Evolutionary conservation across 1,140 invertebrate genomes (phyloP).

Genomic region (Drosophila lini): DNA sequence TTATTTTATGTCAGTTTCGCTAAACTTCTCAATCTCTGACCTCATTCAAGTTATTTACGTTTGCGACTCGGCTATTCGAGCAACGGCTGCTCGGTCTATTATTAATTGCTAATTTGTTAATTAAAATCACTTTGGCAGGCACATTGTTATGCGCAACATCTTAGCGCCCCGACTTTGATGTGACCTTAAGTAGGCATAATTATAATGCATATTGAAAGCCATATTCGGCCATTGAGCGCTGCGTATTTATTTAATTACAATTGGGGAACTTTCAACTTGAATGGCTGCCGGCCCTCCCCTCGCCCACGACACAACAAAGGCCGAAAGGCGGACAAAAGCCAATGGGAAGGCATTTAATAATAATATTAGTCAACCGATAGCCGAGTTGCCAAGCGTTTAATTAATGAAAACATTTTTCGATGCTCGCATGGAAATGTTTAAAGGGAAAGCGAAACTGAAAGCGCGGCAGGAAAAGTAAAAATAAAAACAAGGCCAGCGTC

Average conservation of each 20-base stretch:
- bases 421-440: conserved; percentile 24
- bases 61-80: background rate
- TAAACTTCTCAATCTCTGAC: conserved; percentile 10
- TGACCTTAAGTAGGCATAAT: conserved; percentile 66
- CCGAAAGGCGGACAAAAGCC: conserved; percentile 25
- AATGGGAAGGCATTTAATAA: conserved; percentile 71
- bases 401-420: conserved; percentile 41
- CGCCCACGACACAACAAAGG: conserved; percentile 51
- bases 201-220: conserved; percentile 58
- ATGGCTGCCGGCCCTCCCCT: conserved; percentile 50
- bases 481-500: conserved; percentile 37
- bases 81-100: conserved; percentile 42
- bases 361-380: conserved; percentile 56
- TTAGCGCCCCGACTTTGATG: conserved; percentile 63
- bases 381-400: conserved; percentile 40
- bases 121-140: conserved; percentile 59
- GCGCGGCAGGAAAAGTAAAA: conserved; percentile 13
- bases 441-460: conserved; percentile 38
- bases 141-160: conserved; percentile 30
- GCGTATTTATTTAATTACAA: conserved; percentile 76
- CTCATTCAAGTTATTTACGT: conserved; percentile 9
- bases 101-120: conserved; percentile 68
- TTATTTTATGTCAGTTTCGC: background rate
- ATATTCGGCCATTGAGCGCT: conserved; percentile 25
- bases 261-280: conserved; percentile 75